phyloP scores from a whole-genome alignment of 2,888 invertebrate genomes.

The Metopia argyrocephala region DNA sequence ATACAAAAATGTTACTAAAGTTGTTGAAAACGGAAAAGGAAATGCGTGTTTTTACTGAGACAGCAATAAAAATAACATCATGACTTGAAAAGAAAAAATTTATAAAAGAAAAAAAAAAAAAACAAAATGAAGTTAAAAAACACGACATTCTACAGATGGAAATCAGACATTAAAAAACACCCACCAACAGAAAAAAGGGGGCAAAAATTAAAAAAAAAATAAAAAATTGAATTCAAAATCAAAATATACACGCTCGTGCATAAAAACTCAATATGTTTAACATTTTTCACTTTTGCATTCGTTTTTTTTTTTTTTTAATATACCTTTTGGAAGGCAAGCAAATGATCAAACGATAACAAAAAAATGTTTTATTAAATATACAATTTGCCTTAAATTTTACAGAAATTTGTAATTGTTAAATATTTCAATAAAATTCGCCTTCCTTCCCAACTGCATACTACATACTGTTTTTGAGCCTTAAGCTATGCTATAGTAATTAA shows the following conservation, averaged over 20 bases:
- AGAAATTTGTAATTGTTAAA: too few species aligned
- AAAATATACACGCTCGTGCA: too few species aligned
- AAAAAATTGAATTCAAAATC: slow-evolving; percentile 62
- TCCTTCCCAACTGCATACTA: too few species aligned
- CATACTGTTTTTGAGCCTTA: too few species aligned
- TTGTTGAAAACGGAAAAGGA: slow-evolving; percentile 66
- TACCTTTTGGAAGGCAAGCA: too few species aligned
- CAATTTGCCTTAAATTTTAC: too few species aligned
- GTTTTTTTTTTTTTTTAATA: too few species aligned
- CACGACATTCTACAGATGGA: slow-evolving; percentile 64
- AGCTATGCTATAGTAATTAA: slow-evolving; percentile 57
- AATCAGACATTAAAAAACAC: slow-evolving; percentile 39
- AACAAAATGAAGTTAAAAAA: slow-evolving; percentile 31
- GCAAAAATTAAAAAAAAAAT: slow-evolving; percentile 24
- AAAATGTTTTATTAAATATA: too few species aligned
- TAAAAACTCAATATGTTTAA: too few species aligned
- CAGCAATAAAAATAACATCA: slow-evolving; percentile 63
- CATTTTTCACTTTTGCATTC: too few species aligned
- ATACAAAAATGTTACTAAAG: slow-evolving; percentile 11
- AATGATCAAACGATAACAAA: too few species aligned
- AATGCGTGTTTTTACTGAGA: slow-evolving; percentile 69
- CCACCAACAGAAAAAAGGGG: neutral
- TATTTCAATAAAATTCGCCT: too few species aligned
- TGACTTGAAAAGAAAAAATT: slow-evolving; percentile 27
- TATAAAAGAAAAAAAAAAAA: slow-evolving; percentile 38